Evolutionary conservation across 1,140 invertebrate genomes (phyloP).

Genomic region (Eupeodes corollae): DNA sequence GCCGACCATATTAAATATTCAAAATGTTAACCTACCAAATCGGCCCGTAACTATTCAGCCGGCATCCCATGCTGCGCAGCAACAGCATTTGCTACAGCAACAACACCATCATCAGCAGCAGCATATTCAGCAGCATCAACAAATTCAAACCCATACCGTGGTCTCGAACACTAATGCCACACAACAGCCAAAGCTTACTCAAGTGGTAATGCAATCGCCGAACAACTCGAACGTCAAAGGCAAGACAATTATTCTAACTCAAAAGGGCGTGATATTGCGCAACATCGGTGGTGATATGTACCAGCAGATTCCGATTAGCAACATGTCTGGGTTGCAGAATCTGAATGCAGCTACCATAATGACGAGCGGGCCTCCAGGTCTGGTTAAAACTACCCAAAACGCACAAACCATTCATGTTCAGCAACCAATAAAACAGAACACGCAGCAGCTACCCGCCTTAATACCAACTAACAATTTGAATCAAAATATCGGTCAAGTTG

Average conservation of each 20-base stretch:
- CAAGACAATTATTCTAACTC: conserved; percentile 35
- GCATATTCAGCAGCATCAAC: conserved; percentile 22
- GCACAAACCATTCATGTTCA: conserved; percentile 16
- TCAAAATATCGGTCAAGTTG: conserved; percentile 11
- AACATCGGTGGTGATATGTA: conserved; percentile 36
- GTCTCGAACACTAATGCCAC: conserved; percentile 33
- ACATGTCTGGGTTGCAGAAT: conserved; percentile 24
- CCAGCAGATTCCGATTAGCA: conserved; percentile 35
- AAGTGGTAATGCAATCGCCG: conserved; percentile 28
- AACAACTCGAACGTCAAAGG: conserved; percentile 16
- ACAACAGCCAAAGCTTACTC: conserved; percentile 31
- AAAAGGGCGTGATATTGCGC: conserved; percentile 33
- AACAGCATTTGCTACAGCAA: conserved; percentile 32
- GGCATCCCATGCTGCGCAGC: conserved; percentile 32
- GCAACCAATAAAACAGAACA: conserved; percentile 12
- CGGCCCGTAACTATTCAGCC: conserved; percentile 34
- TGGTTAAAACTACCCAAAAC: conserved; percentile 28
- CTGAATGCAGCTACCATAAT: conserved; percentile 22
- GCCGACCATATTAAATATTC: conserved; percentile 28
- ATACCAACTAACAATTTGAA: conserved; percentile 28
- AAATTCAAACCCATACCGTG: conserved; percentile 15
- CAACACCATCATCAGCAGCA: conserved; percentile 33
- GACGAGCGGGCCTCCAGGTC: conserved; percentile 29
- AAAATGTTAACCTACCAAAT: conserved; percentile 33
- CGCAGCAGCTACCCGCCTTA: conserved; percentile 27